These are phyloP conservation scores for Brachyalestes nurse DNA, from an alignment of 2,797 vertebrate species.

Conservation along the genomic window DNA sequence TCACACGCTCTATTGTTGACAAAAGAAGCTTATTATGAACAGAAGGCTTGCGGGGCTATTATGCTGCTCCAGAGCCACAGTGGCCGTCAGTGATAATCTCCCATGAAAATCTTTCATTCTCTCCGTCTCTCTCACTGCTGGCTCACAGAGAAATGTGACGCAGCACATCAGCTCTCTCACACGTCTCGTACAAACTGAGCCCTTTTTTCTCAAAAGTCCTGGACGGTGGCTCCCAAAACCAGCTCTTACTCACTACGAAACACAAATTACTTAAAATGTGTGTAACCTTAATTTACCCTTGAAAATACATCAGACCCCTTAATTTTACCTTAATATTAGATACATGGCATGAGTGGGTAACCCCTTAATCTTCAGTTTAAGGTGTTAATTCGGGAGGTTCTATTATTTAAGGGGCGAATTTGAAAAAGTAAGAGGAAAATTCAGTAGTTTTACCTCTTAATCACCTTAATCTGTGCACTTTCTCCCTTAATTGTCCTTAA, in stretches of 20 bases:
- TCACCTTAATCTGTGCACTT: no score
- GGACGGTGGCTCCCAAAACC: not conserved
- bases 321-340: no score
- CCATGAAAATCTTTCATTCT: conserved; percentile 39
- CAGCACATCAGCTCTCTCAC: conserved; percentile 19
- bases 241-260: not conserved
- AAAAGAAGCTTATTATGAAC: conserved; percentile 46
- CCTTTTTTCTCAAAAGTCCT: not conserved
- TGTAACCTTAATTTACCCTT: no score
- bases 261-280: no score
- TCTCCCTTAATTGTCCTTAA: no score
- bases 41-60: conserved; percentile 36
- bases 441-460: no score
- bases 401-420: no score
- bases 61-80: conserved; percentile 27
- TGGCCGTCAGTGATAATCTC: conserved; percentile 37
- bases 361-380: no score
- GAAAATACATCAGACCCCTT: no score
- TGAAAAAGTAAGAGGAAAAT: no score
- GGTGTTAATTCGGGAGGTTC: no score
- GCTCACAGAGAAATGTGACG: conserved; percentile 5
- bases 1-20: conserved; percentile 37
- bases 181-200: not conserved
- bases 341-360: no score
- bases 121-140: conserved; percentile 14